Evolutionary conservation across 1,140 invertebrate genomes (phyloP).

Genomic region (Penaeus indicus): DNA sequence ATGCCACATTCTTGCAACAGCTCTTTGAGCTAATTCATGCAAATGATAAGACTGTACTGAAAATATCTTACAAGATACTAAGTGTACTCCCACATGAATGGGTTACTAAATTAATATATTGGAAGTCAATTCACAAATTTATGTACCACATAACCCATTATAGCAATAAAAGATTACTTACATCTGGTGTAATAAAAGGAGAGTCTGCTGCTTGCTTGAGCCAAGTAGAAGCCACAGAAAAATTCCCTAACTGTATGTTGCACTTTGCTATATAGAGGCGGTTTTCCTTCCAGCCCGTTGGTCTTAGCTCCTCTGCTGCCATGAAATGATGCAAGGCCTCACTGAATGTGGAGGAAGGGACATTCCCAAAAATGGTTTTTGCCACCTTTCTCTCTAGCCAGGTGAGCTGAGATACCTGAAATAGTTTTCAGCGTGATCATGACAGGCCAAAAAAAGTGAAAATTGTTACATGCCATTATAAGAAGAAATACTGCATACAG

Average conservation of each 20-base stretch:
- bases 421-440: neutral
- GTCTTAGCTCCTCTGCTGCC: conserved; percentile 77
- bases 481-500: no score
- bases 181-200: conserved; percentile 53
- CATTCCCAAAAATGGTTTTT: conserved; percentile 78
- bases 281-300: conserved; percentile 79
- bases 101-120: no score
- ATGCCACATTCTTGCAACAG: no score
- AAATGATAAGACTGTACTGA: no score
- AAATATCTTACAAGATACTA: no score
- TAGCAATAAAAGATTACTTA: conserved; percentile 21
- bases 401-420: conserved; percentile 67
- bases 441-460: no score
- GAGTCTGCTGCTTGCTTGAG: conserved; percentile 42
- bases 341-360: conserved; percentile 77
- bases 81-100: no score
- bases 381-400: conserved; percentile 83
- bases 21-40: no score
- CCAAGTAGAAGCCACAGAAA: conserved; percentile 41
- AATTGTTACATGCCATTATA: no score
- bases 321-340: conserved; percentile 80
- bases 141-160: no score
- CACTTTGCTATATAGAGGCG: conserved; percentile 80
- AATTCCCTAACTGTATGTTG: conserved; percentile 71
- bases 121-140: no score